Evolutionary conservation across 2,797 vertebrate genomes (phyloP).

Genomic region (Amblyopsis hoosieri): DNA sequence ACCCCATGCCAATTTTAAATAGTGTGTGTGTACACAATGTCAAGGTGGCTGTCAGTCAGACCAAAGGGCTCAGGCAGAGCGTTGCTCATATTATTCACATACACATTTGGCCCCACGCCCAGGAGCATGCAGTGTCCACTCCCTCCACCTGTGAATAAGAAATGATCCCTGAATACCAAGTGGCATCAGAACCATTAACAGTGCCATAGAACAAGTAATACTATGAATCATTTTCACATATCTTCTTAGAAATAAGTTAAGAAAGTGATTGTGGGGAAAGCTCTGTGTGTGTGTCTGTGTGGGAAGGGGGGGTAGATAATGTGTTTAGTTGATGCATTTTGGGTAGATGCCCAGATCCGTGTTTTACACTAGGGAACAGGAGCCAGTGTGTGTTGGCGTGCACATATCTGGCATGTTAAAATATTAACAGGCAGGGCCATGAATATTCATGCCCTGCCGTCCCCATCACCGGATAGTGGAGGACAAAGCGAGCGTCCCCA

Average conservation of each 20-base stretch:
- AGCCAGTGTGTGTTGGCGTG: conserved; percentile 38
- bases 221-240: conserved; percentile 66
- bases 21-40: not conserved
- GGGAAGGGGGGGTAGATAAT: conserved; percentile 6
- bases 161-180: conserved; percentile 66
- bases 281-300: not conserved
- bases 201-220: conserved; percentile 46
- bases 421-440: conserved; percentile 68
- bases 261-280: conserved; percentile 2
- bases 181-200: conserved; percentile 49
- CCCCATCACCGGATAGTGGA: conserved; percentile 59
- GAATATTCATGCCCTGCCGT: conserved; percentile 73
- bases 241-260: conserved; percentile 44
- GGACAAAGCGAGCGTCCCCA: conserved; percentile 58
- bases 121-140: conserved; percentile 42
- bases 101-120: conserved; percentile 48
- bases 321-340: conserved; percentile 29
- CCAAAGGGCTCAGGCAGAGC: conserved; percentile 30
- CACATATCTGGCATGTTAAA: conserved; percentile 64
- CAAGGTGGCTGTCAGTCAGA: conserved; percentile 46
- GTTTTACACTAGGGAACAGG: conserved; percentile 41
- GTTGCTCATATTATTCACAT: conserved; percentile 31
- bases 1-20: conserved; percentile 28
- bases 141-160: conserved; percentile 55
- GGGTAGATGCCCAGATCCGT: conserved; percentile 35